These are phyloP conservation scores for Oligia strigilis DNA, from an alignment of 2,888 invertebrate species.

Conservation along the genomic window DNA sequence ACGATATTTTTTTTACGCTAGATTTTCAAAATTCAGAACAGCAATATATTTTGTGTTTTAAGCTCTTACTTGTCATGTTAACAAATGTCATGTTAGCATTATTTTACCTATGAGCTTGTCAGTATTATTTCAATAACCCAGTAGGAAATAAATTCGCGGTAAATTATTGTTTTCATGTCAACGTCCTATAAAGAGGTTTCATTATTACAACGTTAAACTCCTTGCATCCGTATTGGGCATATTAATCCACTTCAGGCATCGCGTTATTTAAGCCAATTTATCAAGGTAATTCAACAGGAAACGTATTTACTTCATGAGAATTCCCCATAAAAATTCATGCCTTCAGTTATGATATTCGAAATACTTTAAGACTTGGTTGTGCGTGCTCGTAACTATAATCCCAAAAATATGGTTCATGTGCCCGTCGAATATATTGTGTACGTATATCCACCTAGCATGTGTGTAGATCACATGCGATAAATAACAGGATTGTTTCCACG, in stretches of 20 bases:
- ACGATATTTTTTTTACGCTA: neutral
- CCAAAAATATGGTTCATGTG: slow-evolving; percentile 58
- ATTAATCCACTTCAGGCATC: slow-evolving; percentile 53
- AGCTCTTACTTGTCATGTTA: neutral
- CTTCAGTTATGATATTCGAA: slow-evolving; percentile 58
- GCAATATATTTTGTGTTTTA: neutral
- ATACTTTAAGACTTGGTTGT: slow-evolving; percentile 56
- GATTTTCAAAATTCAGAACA: neutral
- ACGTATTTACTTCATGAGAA: slow-evolving; percentile 67
- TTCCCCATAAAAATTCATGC: slow-evolving; percentile 63
- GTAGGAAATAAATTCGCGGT: slow-evolving; percentile 41
- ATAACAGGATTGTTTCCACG: slow-evolving; percentile 78
- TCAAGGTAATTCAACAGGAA: slow-evolving; percentile 64
- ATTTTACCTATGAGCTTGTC: neutral
- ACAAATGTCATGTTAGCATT: slow-evolving; percentile 2
- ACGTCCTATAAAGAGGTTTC: slow-evolving; percentile 50
- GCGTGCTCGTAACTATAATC: slow-evolving; percentile 64
- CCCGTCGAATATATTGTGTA: slow-evolving; percentile 41
- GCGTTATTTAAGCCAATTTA: slow-evolving; percentile 67
- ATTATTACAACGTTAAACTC: slow-evolving; percentile 44
- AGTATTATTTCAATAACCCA: slow-evolving; percentile 8
- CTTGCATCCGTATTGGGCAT: slow-evolving; percentile 47
- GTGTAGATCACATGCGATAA: slow-evolving; percentile 72
- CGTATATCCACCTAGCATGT: slow-evolving; percentile 51
- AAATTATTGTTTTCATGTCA: slow-evolving; percentile 55